phyloP scores from a whole-genome alignment of 2,888 invertebrate genomes.

The Acleris holmiana region DNA sequence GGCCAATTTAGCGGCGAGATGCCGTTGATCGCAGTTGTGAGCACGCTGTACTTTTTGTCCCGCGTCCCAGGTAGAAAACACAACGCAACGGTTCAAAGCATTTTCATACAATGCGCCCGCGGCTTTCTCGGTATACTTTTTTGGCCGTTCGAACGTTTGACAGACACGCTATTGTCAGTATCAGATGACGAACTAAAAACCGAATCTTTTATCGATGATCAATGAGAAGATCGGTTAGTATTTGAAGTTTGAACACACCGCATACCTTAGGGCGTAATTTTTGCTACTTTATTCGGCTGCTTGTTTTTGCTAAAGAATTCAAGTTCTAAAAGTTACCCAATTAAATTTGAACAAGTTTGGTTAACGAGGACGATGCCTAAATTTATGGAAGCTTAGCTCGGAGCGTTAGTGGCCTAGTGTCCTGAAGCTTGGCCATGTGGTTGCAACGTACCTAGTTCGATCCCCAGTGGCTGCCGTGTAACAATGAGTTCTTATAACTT shows the following conservation, averaged over 20 bases:
- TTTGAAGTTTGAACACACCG: conserved; percentile 48
- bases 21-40: conserved; percentile 70
- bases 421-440: too few relatives aligned
- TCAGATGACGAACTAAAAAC: conserved; percentile 79
- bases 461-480: too few relatives aligned
- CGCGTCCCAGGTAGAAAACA: conserved; percentile 76
- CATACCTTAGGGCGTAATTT: conserved; percentile 60
- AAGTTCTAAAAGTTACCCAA: conserved; percentile 33
- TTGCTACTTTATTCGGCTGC: conserved; percentile 43
- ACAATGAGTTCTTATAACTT: conserved; percentile 57
- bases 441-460: too few relatives aligned
- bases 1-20: conserved; percentile 74
- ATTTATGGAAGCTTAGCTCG: conserved; percentile 1
- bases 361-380: conserved; percentile 13
- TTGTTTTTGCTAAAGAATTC: conserved; percentile 28
- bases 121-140: conserved; percentile 77
- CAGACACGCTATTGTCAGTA: conserved; percentile 81
- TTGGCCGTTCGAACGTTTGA: conserved; percentile 73
- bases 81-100: conserved; percentile 69
- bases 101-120: conserved; percentile 83
- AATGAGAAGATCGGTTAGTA: conserved; percentile 67
- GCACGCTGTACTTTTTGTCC: conserved; percentile 77
- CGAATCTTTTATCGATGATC: conserved; percentile 71
- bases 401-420: too few relatives aligned
- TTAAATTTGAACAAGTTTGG: conserved; percentile 30